These are phyloP conservation scores for Maconellicoccus hirsutus DNA, from an alignment of 1,140 invertebrate genomes.

Conservation along the genomic window DNA sequence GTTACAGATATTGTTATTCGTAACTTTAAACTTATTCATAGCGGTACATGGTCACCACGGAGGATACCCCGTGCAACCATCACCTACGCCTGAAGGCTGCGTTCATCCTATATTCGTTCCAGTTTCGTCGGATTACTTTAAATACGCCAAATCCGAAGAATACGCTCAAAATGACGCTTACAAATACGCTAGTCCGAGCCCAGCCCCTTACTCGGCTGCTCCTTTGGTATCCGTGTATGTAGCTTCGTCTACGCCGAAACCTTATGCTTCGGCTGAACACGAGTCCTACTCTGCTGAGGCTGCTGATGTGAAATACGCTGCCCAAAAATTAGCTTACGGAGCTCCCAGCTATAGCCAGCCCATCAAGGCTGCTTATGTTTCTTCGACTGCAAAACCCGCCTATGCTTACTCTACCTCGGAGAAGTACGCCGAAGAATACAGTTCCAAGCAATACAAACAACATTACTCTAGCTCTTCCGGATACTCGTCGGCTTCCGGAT, in stretches of 20 bases:
- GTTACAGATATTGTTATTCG: conserved; percentile 12
- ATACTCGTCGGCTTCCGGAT: not conserved
- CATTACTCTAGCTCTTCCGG: not conserved
- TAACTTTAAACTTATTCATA: not conserved
- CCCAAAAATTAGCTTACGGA: not conserved
- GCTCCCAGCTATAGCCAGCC: not conserved
- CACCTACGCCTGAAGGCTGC: not conserved
- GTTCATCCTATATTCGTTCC: not conserved
- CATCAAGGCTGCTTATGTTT: not conserved
- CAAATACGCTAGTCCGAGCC: not conserved
- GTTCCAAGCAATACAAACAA: not conserved
- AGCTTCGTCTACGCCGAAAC: not conserved
- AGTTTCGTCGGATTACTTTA: not conserved
- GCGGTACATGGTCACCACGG: not conserved
- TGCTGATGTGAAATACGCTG: not conserved
- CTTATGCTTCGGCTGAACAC: not conserved
- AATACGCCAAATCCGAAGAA: not conserved
- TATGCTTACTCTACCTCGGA: conserved; percentile 5
- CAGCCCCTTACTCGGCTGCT: not conserved
- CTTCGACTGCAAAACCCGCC: not conserved
- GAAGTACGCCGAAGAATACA: conserved; percentile 5
- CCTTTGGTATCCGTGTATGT: not conserved
- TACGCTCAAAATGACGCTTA: not conserved
- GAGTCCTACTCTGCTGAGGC: not conserved
- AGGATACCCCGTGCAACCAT: not conserved